Percentiles rank a stretch among this genome's conserved stretches.
phyloP scores from a whole-genome alignment of 2,113 vertebrate species.

The Orcinus orca region DNA sequence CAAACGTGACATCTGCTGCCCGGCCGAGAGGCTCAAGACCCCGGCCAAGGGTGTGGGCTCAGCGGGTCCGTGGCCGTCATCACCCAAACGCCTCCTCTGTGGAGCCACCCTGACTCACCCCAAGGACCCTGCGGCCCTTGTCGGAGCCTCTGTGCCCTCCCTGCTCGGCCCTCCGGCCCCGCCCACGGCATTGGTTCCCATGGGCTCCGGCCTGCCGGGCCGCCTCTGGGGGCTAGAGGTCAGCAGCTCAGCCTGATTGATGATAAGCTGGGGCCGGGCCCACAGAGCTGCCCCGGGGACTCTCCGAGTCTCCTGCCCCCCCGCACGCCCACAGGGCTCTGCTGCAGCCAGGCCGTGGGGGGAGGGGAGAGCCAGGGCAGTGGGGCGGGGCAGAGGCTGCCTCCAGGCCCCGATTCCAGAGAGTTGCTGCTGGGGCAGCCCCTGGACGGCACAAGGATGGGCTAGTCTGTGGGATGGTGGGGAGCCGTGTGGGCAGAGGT shows the following conservation, averaged over 20 bases:
- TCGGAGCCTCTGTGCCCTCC: accelerated
- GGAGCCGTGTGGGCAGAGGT: too few species aligned
- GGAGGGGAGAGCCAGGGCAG: too few species aligned
- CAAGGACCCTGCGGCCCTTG: not conserved
- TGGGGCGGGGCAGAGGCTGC: not conserved
- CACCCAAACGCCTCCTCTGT: not conserved
- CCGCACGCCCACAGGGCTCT: not conserved
- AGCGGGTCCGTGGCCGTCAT: accelerated
- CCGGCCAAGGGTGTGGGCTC: not conserved
- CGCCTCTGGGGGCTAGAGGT: not conserved
- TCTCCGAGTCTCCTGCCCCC: not conserved
- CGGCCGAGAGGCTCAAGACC: not conserved
- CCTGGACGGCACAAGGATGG: not conserved
- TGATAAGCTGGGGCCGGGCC: not conserved
- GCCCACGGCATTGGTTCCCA: not conserved
- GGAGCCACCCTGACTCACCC: not conserved
- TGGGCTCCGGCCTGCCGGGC: accelerated
- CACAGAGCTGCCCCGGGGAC: not conserved
- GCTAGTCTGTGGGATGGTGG: not conserved
- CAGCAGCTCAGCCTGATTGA: not conserved
- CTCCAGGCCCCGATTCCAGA: not conserved
- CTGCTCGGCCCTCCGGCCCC: accelerated
- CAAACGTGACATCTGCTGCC: not conserved
- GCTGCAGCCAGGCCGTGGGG: not conserved
- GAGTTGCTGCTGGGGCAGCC: not conserved